A percentile compares a stretch with the other conserved stretches of the same genome.
These are phyloP conservation scores for Pandemis cinnamomeana DNA, from an alignment of 2,888 invertebrate genomes.

Conservation along the genomic window DNA sequence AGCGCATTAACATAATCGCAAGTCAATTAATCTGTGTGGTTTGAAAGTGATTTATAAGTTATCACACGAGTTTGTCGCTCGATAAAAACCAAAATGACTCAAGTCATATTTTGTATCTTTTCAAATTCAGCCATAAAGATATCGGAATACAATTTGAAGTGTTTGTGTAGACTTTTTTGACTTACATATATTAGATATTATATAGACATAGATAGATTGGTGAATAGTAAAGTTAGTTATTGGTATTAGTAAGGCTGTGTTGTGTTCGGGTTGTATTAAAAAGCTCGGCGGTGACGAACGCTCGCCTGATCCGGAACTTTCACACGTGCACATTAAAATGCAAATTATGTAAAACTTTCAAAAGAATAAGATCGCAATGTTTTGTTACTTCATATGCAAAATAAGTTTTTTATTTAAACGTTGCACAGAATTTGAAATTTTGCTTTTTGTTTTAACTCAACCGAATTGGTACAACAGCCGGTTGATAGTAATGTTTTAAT, in stretches of 20 bases:
- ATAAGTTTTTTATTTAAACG: not conserved
- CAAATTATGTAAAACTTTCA: slow-evolving; percentile 42
- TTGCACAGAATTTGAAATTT: not conserved
- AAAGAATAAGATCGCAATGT: slow-evolving; percentile 32
- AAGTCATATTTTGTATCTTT: not conserved
- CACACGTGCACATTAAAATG: slow-evolving; percentile 39
- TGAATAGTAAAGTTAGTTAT: not conserved
- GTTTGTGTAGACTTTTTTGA: not conserved
- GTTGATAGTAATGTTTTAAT: too few species aligned
- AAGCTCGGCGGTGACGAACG: slow-evolving; percentile 17
- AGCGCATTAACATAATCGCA: slow-evolving; percentile 30
- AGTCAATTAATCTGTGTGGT: slow-evolving; percentile 27
- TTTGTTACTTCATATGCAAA: slow-evolving; percentile 35
- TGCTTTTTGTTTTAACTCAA: not conserved
- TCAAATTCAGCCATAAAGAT: slow-evolving; percentile 1
- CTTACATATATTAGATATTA: not conserved
- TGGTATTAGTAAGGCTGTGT: not conserved
- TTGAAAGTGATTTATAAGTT: slow-evolving; percentile 39
- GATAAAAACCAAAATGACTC: not conserved
- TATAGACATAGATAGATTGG: not conserved
- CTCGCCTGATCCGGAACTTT: slow-evolving; percentile 32
- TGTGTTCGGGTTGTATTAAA: slow-evolving; percentile 8
- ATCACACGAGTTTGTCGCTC: slow-evolving; percentile 11
- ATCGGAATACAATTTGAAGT: not conserved
- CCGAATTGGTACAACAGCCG: too few species aligned